A percentile compares a stretch with the other conserved stretches of the same genome.
Evolutionary conservation across 1,140 invertebrate genomes (phyloP).

Genomic region (Lerema accius): DNA sequence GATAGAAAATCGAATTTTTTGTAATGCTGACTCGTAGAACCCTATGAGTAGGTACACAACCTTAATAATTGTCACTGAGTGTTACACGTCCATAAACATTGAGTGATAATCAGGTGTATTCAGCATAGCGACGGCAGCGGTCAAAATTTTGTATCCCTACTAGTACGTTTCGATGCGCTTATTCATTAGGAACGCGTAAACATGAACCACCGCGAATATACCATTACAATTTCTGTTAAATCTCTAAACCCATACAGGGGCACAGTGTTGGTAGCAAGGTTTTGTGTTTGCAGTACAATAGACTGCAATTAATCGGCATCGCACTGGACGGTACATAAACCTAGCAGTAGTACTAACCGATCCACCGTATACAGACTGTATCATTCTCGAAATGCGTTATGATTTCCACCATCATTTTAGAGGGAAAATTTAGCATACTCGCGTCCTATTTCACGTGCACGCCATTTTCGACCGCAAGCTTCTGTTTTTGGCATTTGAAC

Average conservation of each 20-base stretch:
- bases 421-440: constrained; percentile 55
- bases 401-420: constrained; percentile 61
- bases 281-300: constrained; percentile 50
- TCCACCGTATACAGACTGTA: constrained; percentile 41
- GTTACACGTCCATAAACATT: too few species aligned
- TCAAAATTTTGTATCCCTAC: background rate
- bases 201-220: constrained; percentile 1
- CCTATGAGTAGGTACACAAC: too few species aligned
- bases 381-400: constrained; percentile 60
- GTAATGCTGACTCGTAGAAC: too few species aligned
- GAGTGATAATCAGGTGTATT: too few species aligned
- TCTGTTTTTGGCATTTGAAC: constrained; percentile 76
- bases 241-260: constrained; percentile 41
- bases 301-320: constrained; percentile 63
- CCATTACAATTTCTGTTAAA: constrained; percentile 21
- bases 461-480: constrained; percentile 63
- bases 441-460: constrained; percentile 53
- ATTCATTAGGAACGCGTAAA: constrained; percentile 2
- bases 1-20: too few species aligned
- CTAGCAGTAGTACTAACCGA: constrained; percentile 47
- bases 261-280: constrained; percentile 44
- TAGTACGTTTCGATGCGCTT: background rate
- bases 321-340: constrained; percentile 50
- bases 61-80: too few species aligned
- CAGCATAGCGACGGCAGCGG: too few species aligned